Evolutionary conservation across 2,113 vertebrate species (phyloP).

Genomic region (Capra hircus): DNA sequence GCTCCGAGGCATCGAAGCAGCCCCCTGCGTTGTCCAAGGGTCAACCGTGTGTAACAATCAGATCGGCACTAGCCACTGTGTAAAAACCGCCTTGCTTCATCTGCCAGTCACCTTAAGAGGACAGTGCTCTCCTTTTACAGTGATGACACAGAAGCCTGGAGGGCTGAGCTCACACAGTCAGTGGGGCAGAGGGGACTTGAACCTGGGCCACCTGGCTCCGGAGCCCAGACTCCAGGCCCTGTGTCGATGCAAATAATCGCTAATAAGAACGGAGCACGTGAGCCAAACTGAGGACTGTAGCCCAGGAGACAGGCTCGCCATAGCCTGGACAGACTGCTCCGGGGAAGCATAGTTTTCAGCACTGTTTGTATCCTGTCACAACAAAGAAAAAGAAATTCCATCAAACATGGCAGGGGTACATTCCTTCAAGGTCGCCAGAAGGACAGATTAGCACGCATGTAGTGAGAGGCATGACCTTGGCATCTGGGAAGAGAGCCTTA

Average conservation of each 20-base stretch:
- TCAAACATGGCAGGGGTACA: not conserved
- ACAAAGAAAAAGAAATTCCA: not conserved
- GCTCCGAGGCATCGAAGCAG: not conserved
- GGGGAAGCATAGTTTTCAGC: not conserved
- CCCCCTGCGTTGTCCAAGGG: not conserved
- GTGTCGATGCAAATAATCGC: not conserved
- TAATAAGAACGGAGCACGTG: not conserved
- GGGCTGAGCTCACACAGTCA: not conserved
- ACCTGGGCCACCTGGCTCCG: fast-evolving
- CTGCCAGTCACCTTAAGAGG: not conserved
- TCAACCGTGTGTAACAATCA: not conserved
- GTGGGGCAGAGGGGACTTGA: not conserved
- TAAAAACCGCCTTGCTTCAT: not conserved
- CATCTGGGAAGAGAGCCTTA: not conserved
- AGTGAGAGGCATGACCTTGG: not conserved
- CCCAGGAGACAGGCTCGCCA: not conserved
- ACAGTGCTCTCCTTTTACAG: no score
- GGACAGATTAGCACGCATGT: not conserved
- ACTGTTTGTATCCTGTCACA: not conserved
- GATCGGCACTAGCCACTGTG: not conserved
- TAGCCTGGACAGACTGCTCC: not conserved
- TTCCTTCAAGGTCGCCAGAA: not conserved
- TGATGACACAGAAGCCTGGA: not conserved
- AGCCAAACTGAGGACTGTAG: not conserved
- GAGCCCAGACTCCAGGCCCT: fast-evolving